phyloP scores from a whole-genome alignment of 2,888 invertebrate species.

The Eupithecia centaureata region DNA sequence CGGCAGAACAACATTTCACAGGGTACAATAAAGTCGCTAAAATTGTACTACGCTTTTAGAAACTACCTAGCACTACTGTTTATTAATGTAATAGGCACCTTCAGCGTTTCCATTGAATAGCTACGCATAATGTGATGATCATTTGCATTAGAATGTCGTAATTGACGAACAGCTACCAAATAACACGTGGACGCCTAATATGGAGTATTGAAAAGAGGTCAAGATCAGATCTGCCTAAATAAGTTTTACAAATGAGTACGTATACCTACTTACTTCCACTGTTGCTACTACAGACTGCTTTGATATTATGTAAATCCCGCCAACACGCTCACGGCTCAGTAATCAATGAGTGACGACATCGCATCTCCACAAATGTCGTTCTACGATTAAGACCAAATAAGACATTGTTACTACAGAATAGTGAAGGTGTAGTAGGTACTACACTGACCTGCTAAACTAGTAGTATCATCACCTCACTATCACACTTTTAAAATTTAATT shows the following conservation, averaged over 20 bases:
- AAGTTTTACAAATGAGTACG: background rate
- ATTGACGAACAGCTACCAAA: slow-evolving; percentile 48
- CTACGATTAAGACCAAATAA: background rate
- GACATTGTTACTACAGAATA: background rate
- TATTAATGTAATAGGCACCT: background rate
- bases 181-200: slow-evolving; percentile 48
- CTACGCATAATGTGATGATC: background rate
- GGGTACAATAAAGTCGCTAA: background rate
- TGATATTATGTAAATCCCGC: slow-evolving; percentile 23
- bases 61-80: background rate
- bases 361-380: background rate
- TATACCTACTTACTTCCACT: background rate
- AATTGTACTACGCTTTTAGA: background rate
- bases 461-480: too few relatives aligned
- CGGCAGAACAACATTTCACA: background rate
- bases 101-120: background rate
- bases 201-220: slow-evolving; percentile 36
- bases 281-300: background rate
- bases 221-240: slow-evolving; percentile 16
- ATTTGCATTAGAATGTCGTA: slow-evolving; percentile 62
- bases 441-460: too few relatives aligned
- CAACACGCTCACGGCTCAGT: slow-evolving; percentile 15
- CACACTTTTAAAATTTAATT: too few relatives aligned
- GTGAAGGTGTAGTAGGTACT: background rate
- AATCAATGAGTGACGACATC: slow-evolving; percentile 16